Conservation (phyloP, 1,140 invertebrate genomes). For the Drosophila equinoxialis region DNA sequence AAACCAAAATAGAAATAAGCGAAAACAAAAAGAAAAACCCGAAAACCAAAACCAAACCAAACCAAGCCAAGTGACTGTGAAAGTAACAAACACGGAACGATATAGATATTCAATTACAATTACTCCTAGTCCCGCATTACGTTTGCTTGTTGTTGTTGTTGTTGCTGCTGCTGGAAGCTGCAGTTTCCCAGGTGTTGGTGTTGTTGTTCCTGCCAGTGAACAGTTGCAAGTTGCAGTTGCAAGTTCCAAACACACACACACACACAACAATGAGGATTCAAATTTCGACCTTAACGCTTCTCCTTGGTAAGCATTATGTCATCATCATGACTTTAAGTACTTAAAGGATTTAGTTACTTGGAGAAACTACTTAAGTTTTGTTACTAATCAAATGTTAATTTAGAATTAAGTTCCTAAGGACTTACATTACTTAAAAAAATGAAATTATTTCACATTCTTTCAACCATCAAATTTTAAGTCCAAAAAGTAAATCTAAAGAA, state of each 20-base stretch:
- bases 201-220: slow-evolving; percentile 1
- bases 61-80: slow-evolving; percentile 65
- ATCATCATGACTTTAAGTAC: too few relatives aligned
- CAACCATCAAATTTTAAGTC: too few relatives aligned
- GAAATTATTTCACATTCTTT: too few relatives aligned
- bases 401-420: too few relatives aligned
- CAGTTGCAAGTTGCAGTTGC: slow-evolving; percentile 5
- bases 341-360: too few relatives aligned
- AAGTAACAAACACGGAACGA: slow-evolving; percentile 53
- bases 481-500: too few relatives aligned
- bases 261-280: slow-evolving; percentile 66
- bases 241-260: background rate
- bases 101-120: slow-evolving; percentile 70
- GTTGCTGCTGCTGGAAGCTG: background rate
- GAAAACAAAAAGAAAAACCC: slow-evolving; percentile 4
- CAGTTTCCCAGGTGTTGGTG: background rate
- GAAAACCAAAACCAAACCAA: slow-evolving; percentile 15
- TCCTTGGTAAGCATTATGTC: slow-evolving; percentile 48
- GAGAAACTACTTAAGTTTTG: too few relatives aligned
- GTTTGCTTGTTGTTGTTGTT: background rate
- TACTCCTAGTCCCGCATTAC: slow-evolving; percentile 58
- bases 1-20: slow-evolving; percentile 27
- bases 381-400: too few relatives aligned
- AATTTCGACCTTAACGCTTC: slow-evolving; percentile 65
- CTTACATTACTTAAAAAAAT: too few relatives aligned